Percentiles rank a stretch among this genome's conserved stretches.
These are phyloP conservation scores for Syrista parreyssii DNA, from an alignment of 2,888 invertebrate genomes.

Conservation along the genomic window DNA sequence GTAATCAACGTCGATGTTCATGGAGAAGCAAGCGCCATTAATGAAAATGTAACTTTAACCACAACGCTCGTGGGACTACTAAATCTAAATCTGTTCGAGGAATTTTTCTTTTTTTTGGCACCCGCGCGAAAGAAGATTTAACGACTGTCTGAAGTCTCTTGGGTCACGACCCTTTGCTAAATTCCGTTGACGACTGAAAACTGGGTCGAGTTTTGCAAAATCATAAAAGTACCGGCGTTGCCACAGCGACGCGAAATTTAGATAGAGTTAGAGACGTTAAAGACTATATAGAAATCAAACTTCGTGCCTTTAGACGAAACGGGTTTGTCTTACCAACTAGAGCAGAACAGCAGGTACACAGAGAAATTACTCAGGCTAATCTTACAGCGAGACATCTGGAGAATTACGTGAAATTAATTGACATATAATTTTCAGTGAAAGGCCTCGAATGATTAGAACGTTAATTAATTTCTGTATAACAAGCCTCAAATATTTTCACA, in stretches of 20 bases:
- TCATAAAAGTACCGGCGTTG: neutral
- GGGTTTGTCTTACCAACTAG: neutral
- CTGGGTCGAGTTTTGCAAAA: neutral
- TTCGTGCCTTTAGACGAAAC: neutral
- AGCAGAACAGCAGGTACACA: neutral
- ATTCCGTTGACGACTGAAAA: neutral
- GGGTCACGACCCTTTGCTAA: neutral
- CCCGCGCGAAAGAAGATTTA: neutral
- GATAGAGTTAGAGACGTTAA: neutral
- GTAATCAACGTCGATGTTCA: neutral
- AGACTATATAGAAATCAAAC: neutral
- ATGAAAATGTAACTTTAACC: neutral
- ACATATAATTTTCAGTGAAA: neutral
- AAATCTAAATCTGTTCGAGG: neutral
- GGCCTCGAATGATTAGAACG: neutral
- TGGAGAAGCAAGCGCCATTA: neutral
- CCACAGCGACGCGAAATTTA: too few relatives aligned
- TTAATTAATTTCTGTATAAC: neutral
- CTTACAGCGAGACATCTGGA: neutral
- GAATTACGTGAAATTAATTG: neutral
- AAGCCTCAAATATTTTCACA: neutral
- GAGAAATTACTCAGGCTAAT: neutral
- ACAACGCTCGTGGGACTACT: neutral
- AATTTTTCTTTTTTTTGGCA: neutral
- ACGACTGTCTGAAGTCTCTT: neutral